Percentiles rank a stretch among this genome's conserved stretches.
phyloP scores from a whole-genome alignment of 2,888 invertebrate species.

The Cephus pygmeus region DNA sequence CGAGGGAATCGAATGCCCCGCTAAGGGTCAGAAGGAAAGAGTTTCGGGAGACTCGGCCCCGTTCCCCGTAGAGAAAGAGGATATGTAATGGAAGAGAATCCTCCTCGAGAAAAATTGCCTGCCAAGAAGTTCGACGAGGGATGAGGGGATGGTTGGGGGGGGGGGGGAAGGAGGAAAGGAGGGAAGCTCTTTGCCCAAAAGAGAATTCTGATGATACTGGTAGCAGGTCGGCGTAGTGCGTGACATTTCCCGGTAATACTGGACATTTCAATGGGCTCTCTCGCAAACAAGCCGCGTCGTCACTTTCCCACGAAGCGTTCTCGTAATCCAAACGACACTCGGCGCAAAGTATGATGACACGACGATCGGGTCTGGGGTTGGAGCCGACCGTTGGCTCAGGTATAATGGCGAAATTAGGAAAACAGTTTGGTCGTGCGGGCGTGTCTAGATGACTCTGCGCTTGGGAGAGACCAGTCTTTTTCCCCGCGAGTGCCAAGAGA shows the following conservation, averaged over 20 bases:
- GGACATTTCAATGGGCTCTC: not conserved
- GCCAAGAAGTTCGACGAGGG: not conserved
- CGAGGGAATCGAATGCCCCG: not conserved
- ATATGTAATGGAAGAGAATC: not conserved
- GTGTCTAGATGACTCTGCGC: not conserved
- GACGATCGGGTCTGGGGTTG: not conserved
- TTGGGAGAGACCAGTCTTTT: not conserved
- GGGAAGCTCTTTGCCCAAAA: not conserved
- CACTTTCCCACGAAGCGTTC: not conserved
- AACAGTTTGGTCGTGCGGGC: not conserved
- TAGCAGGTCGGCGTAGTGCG: not conserved
- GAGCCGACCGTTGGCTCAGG: not conserved
- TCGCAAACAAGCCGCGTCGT: not conserved
- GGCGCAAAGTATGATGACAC: not conserved
- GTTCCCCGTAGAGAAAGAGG: not conserved
- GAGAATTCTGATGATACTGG: not conserved
- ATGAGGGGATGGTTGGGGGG: too few relatives aligned
- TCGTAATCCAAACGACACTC: not conserved
- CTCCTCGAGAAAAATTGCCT: not conserved
- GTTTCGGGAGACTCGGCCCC: not conserved
- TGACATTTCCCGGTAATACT: not conserved
- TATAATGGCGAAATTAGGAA: not conserved
- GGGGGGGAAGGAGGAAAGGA: not conserved
- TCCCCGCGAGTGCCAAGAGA: not conserved
- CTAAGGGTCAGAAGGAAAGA: not conserved